Base-by-base conservation (phyloP, 1,140 invertebrate species). In the Samia ricini region DNA sequence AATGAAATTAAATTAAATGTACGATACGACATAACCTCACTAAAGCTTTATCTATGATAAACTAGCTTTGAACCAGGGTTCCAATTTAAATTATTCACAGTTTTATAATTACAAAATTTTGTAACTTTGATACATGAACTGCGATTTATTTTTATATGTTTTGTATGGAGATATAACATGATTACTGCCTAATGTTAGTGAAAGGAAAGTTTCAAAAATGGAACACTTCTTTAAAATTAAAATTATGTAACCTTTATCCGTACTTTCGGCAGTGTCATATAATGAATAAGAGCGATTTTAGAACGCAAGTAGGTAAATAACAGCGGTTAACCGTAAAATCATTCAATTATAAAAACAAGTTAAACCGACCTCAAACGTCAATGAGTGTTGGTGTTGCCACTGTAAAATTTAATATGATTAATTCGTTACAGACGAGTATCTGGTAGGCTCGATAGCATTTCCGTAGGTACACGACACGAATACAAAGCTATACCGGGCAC, bases 361-460 rank as follows among this genome's bases (percentile, higher is more conserved):
- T 71, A 73, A 74, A 80, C 75, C 77, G 79, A 83, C 76, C 77
- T 74, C 71, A n/a, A n/a, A 70, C 70, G 66, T 72, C 77, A 66
- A 63, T 69, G 75, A 71, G 62, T 64, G 75, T 52, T 59, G 60
- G 63, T 70, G 67, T 70, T 66, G 56, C 68, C 68, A 65, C 58
- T 67, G 64, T 72, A 71, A 72, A 80, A 86, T 89, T 86, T 85
- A 86, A 86, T 87, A 85, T 79, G 82, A 87, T 83, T 81, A 85
- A 76, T 78, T 68, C 60, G 72, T 73, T 75, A 80, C 76, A 75
- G 61, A 57, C 62, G 67, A 64, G 26, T 68, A 68, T 72, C 71
- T 74, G 71, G 72, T 71, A 76, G 73, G 72, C 76, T 71, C 71
- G 74, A 74, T 77, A 72, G 66, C 62, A 71, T 74, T 82, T 76